phyloP scores from a whole-genome alignment of 1,140 invertebrate genomes.

The Aphaenogaster floridana region DNA sequence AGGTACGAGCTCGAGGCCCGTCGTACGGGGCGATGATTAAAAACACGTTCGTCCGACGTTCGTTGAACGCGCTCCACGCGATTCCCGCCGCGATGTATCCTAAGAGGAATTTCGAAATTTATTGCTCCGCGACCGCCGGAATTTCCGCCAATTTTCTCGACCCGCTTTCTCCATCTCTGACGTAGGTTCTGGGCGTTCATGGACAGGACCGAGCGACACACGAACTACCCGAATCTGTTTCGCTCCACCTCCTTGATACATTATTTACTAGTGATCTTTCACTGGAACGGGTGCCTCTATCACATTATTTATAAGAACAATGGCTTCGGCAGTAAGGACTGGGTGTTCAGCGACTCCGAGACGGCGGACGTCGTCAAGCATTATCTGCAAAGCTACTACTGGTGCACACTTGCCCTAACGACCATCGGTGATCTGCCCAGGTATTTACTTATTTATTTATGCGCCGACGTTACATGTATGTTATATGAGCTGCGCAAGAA shows the following conservation, averaged over 20 bases:
- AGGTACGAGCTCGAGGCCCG: background rate
- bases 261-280: conserved; percentile 99
- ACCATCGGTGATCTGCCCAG: conserved; percentile 92
- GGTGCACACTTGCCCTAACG: conserved; percentile 98
- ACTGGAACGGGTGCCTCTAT: conserved; percentile 99
- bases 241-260: conserved; percentile 97
- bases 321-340: conserved; percentile 96
- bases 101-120: conserved; percentile 45
- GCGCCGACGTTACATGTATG: background rate
- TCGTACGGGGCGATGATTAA: conserved; percentile 18
- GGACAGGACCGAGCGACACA: conserved; percentile 99
- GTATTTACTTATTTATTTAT: conserved; percentile 49
- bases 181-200: conserved; percentile 97
- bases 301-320: conserved; percentile 98
- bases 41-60: conserved; percentile 29
- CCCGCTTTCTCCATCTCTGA: conserved; percentile 51
- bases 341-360: conserved; percentile 95
- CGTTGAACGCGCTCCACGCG: background rate
- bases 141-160: conserved; percentile 59
- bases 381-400: conserved; percentile 99
- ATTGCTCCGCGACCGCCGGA: conserved; percentile 16
- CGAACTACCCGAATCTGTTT: conserved; percentile 99
- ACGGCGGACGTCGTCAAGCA: conserved; percentile 96
- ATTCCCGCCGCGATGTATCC: conserved; percentile 32
- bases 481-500: background rate